Conservation (phyloP, 2,888 invertebrate genomes). For the Allacma fusca region DNA sequence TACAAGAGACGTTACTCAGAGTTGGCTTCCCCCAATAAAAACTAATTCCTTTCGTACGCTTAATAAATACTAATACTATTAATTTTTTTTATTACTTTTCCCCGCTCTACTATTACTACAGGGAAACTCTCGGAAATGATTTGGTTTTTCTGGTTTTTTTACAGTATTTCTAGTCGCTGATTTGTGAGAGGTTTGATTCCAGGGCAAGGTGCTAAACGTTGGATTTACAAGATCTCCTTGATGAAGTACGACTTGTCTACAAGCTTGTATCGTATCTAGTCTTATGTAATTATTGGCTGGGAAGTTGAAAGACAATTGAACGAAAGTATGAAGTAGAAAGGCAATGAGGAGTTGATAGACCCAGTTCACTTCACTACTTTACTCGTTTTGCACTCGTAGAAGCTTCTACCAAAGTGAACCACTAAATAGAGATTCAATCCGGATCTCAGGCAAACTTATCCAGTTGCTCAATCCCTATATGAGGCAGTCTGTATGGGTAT, state of each 20-base stretch:
- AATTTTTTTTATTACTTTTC: not conserved
- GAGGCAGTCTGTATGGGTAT: not conserved
- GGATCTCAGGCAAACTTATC: conserved; percentile 37
- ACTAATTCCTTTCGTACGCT: not conserved
- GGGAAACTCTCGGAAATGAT: no score
- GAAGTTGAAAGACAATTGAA: not conserved
- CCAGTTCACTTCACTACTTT: not conserved
- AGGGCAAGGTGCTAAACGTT: conserved; percentile 3
- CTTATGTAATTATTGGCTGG: not conserved
- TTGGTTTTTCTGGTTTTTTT: no score
- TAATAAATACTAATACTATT: not conserved
- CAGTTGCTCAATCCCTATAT: conserved; percentile 34
- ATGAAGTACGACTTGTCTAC: not conserved
- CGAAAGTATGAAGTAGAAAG: not conserved
- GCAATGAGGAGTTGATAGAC: not conserved
- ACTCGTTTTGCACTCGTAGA: conserved; percentile 13
- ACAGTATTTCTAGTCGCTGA: no score
- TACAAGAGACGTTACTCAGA: no score
- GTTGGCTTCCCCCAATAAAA: no score
- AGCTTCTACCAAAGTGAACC: conserved; percentile 23
- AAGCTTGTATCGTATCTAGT: not conserved
- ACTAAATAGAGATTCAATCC: conserved; percentile 36
- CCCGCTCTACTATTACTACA: no score
- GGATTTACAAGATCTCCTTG: not conserved
- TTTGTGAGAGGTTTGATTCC: not conserved